phyloP scores from a whole-genome alignment of 2,888 invertebrate genomes.

The Drosophila nr. perissopoda region DNA sequence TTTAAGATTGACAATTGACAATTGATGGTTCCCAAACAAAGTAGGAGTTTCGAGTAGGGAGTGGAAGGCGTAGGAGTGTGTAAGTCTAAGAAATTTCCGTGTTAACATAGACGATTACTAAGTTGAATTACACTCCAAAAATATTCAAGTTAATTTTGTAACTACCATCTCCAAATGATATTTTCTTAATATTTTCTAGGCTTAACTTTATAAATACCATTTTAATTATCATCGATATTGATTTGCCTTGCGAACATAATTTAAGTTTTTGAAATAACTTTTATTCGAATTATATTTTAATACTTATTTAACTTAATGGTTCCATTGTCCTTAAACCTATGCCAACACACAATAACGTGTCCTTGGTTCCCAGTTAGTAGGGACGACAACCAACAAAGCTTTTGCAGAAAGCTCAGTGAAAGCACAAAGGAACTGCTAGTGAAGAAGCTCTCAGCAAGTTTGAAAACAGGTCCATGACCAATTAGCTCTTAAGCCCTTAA shows the following conservation, averaged over 20 bases:
- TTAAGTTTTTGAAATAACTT: background rate
- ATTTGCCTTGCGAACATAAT: background rate
- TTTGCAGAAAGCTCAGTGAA: constrained; percentile 2
- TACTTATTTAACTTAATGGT: background rate
- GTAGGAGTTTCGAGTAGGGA: background rate
- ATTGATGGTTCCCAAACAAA: constrained; percentile 4
- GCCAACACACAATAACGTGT: constrained; percentile 1
- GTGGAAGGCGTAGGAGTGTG: background rate
- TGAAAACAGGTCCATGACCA: constrained; percentile 4
- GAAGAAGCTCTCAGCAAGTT: constrained; percentile 26
- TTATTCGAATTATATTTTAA: background rate
- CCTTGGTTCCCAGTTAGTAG: constrained; percentile 5
- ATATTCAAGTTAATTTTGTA: background rate
- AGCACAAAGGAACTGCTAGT: background rate
- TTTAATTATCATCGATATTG: background rate
- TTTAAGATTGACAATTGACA: constrained; percentile 17
- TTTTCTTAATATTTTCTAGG: background rate
- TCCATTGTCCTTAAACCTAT: constrained; percentile 1
- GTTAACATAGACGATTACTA: background rate
- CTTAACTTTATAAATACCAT: background rate
- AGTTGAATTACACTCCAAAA: background rate
- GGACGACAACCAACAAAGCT: constrained; percentile 42
- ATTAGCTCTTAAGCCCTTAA: constrained; percentile 45
- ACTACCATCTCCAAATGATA: background rate
- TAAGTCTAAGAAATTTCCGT: background rate